Conservation (phyloP, 2,113 vertebrate genomes). For the Gadus chalcogrammus region DNA sequence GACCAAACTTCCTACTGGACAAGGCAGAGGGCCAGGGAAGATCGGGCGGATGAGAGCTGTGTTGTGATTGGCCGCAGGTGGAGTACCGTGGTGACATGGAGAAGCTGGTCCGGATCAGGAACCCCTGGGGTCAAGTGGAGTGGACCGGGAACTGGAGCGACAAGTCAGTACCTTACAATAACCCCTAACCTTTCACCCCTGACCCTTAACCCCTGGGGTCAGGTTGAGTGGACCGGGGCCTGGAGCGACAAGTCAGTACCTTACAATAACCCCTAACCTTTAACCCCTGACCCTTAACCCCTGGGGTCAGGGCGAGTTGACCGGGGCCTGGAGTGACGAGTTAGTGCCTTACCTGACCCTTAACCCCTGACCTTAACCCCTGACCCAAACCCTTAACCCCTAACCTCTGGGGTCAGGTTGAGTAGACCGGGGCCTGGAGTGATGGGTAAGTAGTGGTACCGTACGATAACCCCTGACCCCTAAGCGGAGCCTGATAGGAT, state of each 20-base stretch:
- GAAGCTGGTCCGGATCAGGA: constrained; percentile 61
- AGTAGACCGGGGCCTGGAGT: too few relatives aligned
- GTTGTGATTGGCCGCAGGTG: constrained; percentile 38
- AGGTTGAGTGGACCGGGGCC: too few relatives aligned
- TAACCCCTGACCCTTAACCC: constrained; percentile 41
- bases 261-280: too few relatives aligned
- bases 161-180: constrained; percentile 46
- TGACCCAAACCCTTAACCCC: too few relatives aligned
- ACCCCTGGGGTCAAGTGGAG: constrained; percentile 85
- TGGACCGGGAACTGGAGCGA: constrained; percentile 87
- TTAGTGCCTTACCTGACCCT: constrained; percentile 29
- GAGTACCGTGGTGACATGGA: constrained; percentile 25
- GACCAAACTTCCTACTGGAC: constrained; percentile 43
- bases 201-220: too few relatives aligned
- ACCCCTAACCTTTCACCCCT: too few relatives aligned
- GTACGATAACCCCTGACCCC: too few relatives aligned
- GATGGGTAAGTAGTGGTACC: too few relatives aligned
- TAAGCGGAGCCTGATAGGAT: background rate
- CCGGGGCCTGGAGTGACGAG: constrained; percentile 82
- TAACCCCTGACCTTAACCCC: too few relatives aligned
- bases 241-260: too few relatives aligned
- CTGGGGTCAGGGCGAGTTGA: constrained; percentile 81
- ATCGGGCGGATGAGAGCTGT: constrained; percentile 45
- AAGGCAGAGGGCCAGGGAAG: background rate
- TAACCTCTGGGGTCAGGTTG: too few relatives aligned